Evolutionary conservation across 2,888 invertebrate species (phyloP), one percentile per base, ranked within the genome.

Genomic region (Hemistola chrysoprasaria): DNA sequence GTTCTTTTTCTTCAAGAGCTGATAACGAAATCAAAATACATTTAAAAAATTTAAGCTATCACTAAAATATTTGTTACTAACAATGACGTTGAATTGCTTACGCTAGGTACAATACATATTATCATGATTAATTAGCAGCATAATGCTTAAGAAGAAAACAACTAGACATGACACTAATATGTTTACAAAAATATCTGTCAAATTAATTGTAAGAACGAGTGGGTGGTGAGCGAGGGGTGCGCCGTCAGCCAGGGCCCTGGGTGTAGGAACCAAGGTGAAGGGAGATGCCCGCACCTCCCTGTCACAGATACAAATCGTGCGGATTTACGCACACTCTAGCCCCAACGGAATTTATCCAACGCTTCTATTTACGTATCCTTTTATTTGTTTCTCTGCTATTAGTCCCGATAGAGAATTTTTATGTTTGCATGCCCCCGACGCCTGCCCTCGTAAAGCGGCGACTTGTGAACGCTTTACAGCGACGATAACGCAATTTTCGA

Each of bases 291-390:
- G 68, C 69, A 70, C 76, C 64, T 78, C 76, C 79, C 80, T 85
- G 88, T 86, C 87, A 84, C 82, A 78, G 88, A 89, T 87, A 89
- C 89, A 90, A 89, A 90, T 89, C 88, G 89, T 82, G 77, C 79
- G 89, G 89, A 89, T 89, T 89, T 89, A 87, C 86, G 86, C 84
- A 75, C 74, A 72, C 86, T 86, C 82, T 65, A 77, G 79, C 87
- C 87, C 87, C 86, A 78, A 71, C 71, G 86, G 84, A 87, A 87
- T 87, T 85, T 86, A 87, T 87, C 85, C 79, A 68, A 67, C 79
- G 81, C 76, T 79, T 76, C 84, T 87, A 85, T 87, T 87, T 88
- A 86, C 87, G 87, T 86, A 86, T 87, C 83, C 80, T 87, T 88
- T 87, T 88, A 87, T 88, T 88, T 87, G 87, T 87, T 86, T 85